Conservation (phyloP, 2,113 vertebrate species). For the Melanerpes formicivorus region DNA sequence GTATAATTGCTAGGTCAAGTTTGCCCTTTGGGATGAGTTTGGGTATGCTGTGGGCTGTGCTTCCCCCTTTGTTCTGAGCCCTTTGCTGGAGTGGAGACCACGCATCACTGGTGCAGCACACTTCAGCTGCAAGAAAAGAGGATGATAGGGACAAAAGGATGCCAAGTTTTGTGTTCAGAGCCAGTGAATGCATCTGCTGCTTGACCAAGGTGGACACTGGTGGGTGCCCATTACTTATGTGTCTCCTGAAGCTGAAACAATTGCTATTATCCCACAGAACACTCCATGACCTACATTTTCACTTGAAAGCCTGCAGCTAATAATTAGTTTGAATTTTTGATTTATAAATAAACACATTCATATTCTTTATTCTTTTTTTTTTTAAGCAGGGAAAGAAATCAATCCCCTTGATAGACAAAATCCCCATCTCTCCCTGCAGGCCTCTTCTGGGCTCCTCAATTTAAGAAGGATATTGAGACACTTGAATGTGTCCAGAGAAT, state of each 20-base stretch:
- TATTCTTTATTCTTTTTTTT: slow-evolving; percentile 27
- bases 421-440: neutral
- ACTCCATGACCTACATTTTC: slow-evolving; percentile 78
- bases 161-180: neutral
- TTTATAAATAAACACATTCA: slow-evolving; percentile 78
- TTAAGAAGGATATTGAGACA: no score
- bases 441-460: neutral
- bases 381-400: neutral
- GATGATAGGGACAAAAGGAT: neutral
- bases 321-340: slow-evolving; percentile 75
- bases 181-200: neutral
- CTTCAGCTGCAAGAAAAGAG: neutral
- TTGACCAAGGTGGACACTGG: slow-evolving; percentile 13
- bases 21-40: neutral
- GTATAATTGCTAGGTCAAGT: fast-evolving
- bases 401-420: neutral
- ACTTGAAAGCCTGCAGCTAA: slow-evolving; percentile 78
- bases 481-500: no score
- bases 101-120: fast-evolving
- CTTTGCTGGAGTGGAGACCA: neutral
- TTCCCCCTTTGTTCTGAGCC: neutral
- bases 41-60: neutral
- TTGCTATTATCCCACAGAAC: slow-evolving; percentile 70
- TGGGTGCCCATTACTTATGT: slow-evolving; percentile 49
- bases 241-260: slow-evolving; percentile 70